Conservation (phyloP, 2,113 vertebrate species). For the Ceuthmochares aereus region DNA sequence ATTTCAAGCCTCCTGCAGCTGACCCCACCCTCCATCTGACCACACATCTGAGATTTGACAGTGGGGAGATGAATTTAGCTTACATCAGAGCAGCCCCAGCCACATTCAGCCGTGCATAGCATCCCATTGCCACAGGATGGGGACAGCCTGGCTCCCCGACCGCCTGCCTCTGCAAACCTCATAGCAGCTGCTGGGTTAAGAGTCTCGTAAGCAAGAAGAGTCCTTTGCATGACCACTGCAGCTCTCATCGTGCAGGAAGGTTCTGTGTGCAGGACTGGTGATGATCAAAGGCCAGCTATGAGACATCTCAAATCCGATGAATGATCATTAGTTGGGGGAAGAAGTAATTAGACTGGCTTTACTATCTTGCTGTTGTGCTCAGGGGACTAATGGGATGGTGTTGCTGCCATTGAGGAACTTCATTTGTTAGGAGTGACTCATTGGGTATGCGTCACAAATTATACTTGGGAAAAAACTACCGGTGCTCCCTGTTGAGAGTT, state of each 20-base stretch:
- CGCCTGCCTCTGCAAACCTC: not conserved
- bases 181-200: not conserved
- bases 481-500: not conserved
- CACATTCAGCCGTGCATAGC: rapidly evolving
- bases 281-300: slow-evolving; percentile 39
- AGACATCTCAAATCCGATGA: slow-evolving; percentile 49
- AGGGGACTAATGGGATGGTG: not conserved
- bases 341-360: slow-evolving; percentile 10
- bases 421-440: slow-evolving; percentile 34
- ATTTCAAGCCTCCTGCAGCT: not conserved
- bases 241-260: not conserved
- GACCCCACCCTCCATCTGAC: rapidly evolving
- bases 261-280: not conserved
- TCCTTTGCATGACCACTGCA: not conserved
- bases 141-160: not conserved
- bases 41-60: rapidly evolving
- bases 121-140: rapidly evolving
- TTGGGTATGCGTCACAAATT: not conserved
- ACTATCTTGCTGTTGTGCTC: not conserved
- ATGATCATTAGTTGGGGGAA: not conserved
- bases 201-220: not conserved
- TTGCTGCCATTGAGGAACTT: slow-evolving; percentile 13
- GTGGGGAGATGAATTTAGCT: not conserved
- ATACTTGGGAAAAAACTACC: not conserved
- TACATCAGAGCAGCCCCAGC: not conserved